Evolutionary conservation across 1,140 invertebrate species (phyloP), one percentile per base, ranked within the genome.

Genomic region (Plectrocnemia conspersa): DNA sequence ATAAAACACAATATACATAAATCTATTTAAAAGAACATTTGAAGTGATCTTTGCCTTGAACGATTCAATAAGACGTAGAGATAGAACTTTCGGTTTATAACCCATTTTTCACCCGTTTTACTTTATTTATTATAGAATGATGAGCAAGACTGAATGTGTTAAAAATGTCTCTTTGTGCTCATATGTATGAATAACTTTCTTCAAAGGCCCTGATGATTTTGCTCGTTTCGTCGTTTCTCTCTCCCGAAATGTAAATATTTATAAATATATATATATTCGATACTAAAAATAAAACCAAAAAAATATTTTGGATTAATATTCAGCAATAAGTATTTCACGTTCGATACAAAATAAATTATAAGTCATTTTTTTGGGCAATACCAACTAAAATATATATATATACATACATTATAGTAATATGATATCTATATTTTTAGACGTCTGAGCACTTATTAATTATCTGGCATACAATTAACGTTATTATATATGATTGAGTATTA

Each of bases 361-460:
- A 55, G 53, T 47, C 29, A n/a, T n/a, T n/a, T n/a, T n/a, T 49
- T 53, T 38, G 52, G 57, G 52, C 57, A 59, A 54, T 54, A 59
- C 57, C 15, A 7, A 7, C 6, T 7, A 38, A 50, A 21, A 50
- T 50, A 33, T 32, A 16, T 38, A 38, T 21, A 50, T 32, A n/a
- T n/a, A n/a, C n/a, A n/a, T 23, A 46, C 24, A 46, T 25, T 11
- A 46, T 19, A 46, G 25, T 50, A 36, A 2, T 50, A 38, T 52
- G 33, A 59, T 48, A 59, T 50, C 54, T 59, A 59, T 59, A 59
- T 59, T 59, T 59, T 59, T 59, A 59, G 57, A 59, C 47, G 42
- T 59, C 52, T 59, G 57, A 59, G 42, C 52, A 59, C 57, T 59
- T 59, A 54, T 52, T 54, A 36, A 42, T 50, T 59, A 54, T 44